Percentiles rank a stretch among this genome's conserved stretches.
Evolutionary conservation across 2,797 vertebrate genomes (phyloP).

Genomic region (Prunella strophiata): DNA sequence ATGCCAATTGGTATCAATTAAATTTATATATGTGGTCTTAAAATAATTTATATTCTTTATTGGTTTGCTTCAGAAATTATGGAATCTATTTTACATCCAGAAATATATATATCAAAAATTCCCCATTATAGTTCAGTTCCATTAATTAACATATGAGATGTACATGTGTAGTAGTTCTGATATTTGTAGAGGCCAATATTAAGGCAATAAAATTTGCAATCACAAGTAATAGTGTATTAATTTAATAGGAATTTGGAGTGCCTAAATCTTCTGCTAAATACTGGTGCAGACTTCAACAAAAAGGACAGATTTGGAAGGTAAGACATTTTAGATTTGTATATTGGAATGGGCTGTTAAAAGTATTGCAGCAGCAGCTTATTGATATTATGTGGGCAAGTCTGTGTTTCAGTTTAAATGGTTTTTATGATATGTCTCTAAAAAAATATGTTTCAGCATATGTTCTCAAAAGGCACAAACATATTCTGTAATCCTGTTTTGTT

Average conservation of each 20-base stretch:
- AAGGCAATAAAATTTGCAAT: not conserved
- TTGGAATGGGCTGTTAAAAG: not conserved
- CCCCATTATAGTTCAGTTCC: not conserved
- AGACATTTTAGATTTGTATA: slow-evolving; percentile 4
- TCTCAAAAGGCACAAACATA: not conserved
- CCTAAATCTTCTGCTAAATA: slow-evolving; percentile 96
- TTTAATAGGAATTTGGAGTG: slow-evolving; percentile 93
- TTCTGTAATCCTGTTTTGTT: not conserved
- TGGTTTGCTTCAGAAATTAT: not conserved
- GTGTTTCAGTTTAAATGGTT: not conserved
- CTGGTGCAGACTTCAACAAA: slow-evolving; percentile 95
- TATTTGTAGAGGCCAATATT: not conserved
- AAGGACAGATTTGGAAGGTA: slow-evolving; percentile 98
- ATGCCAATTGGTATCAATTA: not conserved
- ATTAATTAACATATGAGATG: not conserved
- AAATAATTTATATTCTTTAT: not conserved
- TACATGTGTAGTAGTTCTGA: not conserved
- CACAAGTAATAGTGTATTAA: slow-evolving; percentile 39
- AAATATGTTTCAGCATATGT: not conserved
- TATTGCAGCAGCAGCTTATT: not conserved
- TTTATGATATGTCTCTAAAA: not conserved
- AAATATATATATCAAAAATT: not conserved
- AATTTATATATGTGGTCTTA: not conserved
- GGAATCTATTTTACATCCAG: not conserved
- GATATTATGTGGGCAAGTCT: not conserved